Conservation (phyloP, 2,888 invertebrate species). For the Torymus auratus region DNA sequence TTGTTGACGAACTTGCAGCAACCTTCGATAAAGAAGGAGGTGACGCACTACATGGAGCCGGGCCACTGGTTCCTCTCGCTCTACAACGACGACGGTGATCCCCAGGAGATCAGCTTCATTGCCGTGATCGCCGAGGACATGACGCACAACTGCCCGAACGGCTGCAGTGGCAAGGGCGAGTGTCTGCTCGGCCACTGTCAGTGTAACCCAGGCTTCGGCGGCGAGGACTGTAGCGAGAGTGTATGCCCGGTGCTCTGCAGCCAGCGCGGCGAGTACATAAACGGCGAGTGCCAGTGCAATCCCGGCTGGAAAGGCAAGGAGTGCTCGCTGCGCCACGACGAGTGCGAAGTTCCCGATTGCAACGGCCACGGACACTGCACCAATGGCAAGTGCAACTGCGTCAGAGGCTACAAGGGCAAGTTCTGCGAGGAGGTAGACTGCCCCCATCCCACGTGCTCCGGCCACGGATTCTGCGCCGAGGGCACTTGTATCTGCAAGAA, state of each 20-base stretch:
- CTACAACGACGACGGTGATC: conserved; percentile 96
- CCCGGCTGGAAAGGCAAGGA: conserved; percentile 99
- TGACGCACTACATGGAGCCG: conserved; percentile 96
- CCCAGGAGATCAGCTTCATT: conserved; percentile 90
- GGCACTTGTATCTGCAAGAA: conserved; percentile 97
- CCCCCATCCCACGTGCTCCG: conserved; percentile 95
- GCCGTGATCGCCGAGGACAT: conserved; percentile 92
- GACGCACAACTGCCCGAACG: conserved; percentile 96
- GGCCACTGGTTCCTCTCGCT: conserved; percentile 97
- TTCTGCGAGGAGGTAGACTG: conserved; percentile 96
- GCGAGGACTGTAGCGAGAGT: conserved; percentile 97
- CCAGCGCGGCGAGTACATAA: conserved; percentile 96
- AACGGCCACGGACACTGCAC: conserved; percentile 97
- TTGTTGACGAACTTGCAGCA: conserved; percentile 71
- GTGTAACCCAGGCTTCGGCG: conserved; percentile 97
- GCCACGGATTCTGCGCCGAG: conserved; percentile 95
- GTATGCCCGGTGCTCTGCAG: conserved; percentile 98
- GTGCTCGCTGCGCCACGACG: conserved; percentile 95
- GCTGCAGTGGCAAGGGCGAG: conserved; percentile 97
- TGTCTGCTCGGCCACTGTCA: conserved; percentile 96
- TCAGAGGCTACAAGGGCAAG: conserved; percentile 95
- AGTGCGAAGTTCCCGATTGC: conserved; percentile 97
- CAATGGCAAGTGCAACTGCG: conserved; percentile 96
- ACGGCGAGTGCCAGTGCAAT: conserved; percentile 97
- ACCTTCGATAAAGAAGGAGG: conserved; percentile 93